Evolutionary conservation across 2,888 invertebrate genomes (phyloP), one percentile per base, ranked within the genome.

Genomic region (Drosophila trichaetosa): DNA sequence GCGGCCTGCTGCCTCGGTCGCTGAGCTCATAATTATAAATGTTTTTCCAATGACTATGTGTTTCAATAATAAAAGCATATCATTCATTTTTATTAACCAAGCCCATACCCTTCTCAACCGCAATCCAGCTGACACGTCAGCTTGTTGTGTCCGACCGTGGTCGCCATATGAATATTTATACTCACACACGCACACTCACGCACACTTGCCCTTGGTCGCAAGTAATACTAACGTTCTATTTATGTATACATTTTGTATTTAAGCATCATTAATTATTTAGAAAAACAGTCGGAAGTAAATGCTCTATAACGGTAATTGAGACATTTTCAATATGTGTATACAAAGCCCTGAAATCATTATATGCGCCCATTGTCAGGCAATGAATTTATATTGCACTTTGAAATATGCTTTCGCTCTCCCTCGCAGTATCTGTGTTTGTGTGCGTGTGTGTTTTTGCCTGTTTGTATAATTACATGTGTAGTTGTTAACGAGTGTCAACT

Each of bases 211-310:
- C 54, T 24, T 49, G 48, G 57, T 46, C 16, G 21, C 51, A 63
- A 36, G 38, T 49, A 42, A 52, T 18, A 58, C 59, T 68, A 68
- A 68, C 58, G 49, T 49, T 61, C 46, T 79, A 51, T 52, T 61
- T 52, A 38, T 21, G 11, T 57, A 51, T 62, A 67, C 74, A 76
- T 49, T 69, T 72, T 73, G 76, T 79, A 82, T 83, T 85, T 85
- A 87, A 89, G 89, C 85, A 74, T 90, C 89, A 90, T 87, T 89
- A 90, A 87, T 90, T 90, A 87, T 87, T 90, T 90, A 90, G 89
- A 86, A 87, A 83, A 75, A 88, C 71, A 83, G 89, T 73, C 89
- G 89, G 89, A 87, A 83, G 90, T 86, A 78, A 90, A 87, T 75
- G 80, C 76, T 80, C 65, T 89, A 78, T 80, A 83, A 65, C 89